Evolutionary conservation across 2,797 vertebrate genomes (phyloP), one percentile per base, ranked within the genome.

Genomic region (Emydoidea blandingii): DNA sequence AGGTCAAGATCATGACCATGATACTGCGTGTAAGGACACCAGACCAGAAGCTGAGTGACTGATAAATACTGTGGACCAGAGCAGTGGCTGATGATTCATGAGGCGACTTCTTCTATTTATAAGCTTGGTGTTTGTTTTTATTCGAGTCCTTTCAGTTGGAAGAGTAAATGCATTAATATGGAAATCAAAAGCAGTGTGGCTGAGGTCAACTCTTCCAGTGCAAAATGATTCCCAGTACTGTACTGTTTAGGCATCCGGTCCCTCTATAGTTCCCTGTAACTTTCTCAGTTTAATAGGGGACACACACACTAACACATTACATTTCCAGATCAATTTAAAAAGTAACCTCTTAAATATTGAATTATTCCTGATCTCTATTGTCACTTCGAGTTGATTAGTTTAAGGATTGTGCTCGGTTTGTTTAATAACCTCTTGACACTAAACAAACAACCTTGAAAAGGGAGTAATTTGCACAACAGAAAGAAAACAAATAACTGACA

Each of bases 371-470:
- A 95, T 94, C 95, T 95, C 91, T 94, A 79, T 93, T 97, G 96
- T 96, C 94, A 88, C 95, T 98, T 96, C 89, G 93, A 65, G 91
- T 92, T 97, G 96, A 98, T 98, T 97, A 97, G 96, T 98, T 98
- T 97, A 98, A 98, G 94, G 97, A 97, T 97, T 96, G 94, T 95
- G 96, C 96, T 97, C 93, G 91, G 96, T 98, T 98, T 98, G 97
- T 97, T 98, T 98, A 98, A 98, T 98, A 97, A 98, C 98, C 97
- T 97, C 97, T 97, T 97, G 97, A 98, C 97, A 97, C 97, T 98
- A 97, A 98, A 98, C 96, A 98, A 98, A 98, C 98, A 98, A 88
- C 91, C 97, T 97, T 95, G 96, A 96, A 97, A 97, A 97, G 96
- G 96, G 97, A 97, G 98, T 97, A 97, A 98, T 98, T 98, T 98